Conservation (phyloP, 2,797 vertebrate species). For the Masticophis lateralis region DNA sequence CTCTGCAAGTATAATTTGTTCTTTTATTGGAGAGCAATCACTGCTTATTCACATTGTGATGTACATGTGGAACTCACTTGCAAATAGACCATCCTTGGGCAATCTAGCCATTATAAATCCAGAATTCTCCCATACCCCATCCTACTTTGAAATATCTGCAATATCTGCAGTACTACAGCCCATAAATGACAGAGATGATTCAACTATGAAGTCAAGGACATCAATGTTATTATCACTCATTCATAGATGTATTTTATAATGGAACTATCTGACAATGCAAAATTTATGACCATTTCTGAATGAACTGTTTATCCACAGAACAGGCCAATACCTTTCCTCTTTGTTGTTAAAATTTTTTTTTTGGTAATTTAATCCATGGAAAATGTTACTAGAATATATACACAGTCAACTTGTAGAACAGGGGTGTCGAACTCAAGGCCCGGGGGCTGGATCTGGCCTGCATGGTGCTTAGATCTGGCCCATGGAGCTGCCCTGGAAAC, state of each 20-base stretch:
- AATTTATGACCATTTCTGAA: constrained; percentile 41
- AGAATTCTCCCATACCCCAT: neutral
- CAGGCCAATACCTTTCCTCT: constrained; percentile 32
- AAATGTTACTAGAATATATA: constrained; percentile 42
- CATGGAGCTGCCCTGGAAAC: no score
- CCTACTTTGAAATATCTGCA: neutral
- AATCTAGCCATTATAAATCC: constrained; percentile 25
- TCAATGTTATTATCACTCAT: constrained; percentile 10
- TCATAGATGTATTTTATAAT: constrained; percentile 16
- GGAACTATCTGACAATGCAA: constrained; percentile 28
- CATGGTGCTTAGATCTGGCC: no score
- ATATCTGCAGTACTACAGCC: neutral
- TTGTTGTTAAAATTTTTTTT: neutral
- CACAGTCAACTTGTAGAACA: constrained; percentile 8
- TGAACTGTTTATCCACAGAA: constrained; percentile 40
- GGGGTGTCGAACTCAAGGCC: no score
- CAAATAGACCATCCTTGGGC: neutral
- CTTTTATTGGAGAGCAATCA: neutral
- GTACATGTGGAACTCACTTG: neutral
- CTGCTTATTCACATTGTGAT: neutral
- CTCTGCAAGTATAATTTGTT: neutral
- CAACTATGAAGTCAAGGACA: neutral
- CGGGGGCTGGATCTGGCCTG: no score
- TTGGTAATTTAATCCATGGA: constrained; percentile 54
- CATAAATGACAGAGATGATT: neutral